Evolutionary conservation across 2,113 vertebrate genomes (phyloP).

Genomic region (Peromyscus leucopus): DNA sequence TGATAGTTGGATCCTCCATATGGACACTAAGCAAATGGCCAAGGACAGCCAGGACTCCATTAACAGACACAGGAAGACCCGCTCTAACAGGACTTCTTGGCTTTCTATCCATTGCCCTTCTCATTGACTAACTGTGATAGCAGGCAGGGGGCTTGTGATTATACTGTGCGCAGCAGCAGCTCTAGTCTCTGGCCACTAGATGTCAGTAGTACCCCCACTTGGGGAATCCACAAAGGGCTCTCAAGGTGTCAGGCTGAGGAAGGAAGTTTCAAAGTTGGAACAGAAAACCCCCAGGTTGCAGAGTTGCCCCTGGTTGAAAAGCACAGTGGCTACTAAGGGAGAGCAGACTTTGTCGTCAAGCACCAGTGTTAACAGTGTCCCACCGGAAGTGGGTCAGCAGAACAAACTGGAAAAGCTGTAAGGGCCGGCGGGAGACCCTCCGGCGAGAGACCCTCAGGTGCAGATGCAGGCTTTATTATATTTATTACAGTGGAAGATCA

Average conservation of each 20-base stretch:
- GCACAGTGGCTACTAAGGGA: background rate
- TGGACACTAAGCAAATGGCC: background rate
- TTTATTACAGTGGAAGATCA: background rate
- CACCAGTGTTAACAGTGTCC: background rate
- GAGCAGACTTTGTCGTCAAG: background rate
- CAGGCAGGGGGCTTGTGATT: background rate
- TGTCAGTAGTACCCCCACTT: slow-evolving; percentile 42
- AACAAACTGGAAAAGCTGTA: background rate
- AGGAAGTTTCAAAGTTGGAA: background rate
- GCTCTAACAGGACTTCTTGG: background rate
- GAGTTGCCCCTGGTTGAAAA: background rate
- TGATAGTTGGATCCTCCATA: background rate
- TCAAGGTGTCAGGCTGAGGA: background rate
- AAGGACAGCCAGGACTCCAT: background rate
- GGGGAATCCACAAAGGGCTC: background rate
- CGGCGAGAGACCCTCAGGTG: background rate
- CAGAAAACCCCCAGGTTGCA: background rate
- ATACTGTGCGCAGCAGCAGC: background rate
- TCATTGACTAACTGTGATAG: background rate
- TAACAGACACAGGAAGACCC: background rate
- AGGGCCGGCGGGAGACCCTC: background rate
- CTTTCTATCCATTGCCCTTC: background rate
- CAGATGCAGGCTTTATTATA: background rate
- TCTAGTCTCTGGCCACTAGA: slow-evolving; percentile 20
- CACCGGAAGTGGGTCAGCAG: background rate